Base-by-base conservation (phyloP, 2,888 invertebrate species). In the Melolontha melolontha region DNA sequence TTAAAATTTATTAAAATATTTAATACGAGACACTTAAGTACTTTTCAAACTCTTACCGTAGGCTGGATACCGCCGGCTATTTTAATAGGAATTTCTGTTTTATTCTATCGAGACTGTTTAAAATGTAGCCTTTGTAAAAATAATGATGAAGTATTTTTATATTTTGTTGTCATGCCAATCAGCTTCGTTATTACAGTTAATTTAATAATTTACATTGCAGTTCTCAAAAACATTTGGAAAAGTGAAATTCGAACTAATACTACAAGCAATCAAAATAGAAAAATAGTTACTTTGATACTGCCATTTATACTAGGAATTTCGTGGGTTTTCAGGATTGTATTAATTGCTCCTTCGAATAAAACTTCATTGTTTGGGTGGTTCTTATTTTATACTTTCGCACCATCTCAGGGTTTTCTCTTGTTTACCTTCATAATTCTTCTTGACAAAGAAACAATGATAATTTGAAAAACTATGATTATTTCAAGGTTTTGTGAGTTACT, bases 251-350 rank as follows among this genome's bases (percentile, higher is more conserved):
- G 44, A 34, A 11, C 16, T 14, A 14, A 62, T 10, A 47, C 16
- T 14, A 11, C 16, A 1, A 47, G 11, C 10, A 29, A 44, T 16
- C 10, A 14, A 6, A 47, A 14, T 2, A 47, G 34, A 14, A 62
- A 62, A 17, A 29, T 29, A 16, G 59, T 44, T 7, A 14, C 34
- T 5, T 5, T 62, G 11, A 14, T 62, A 5, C 17, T 62, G 11
- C 14, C 59, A 2, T 62, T 62, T n/a, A 47, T 62, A 16, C 39
- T 62, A 34, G 47, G 59, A 11, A 29, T 62, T 34, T 62, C 59
- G 0, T 62, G 59, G 59, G 47, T 47, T 16, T 62, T 62, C 34
- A 62, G 47, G 34, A 47, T 62, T 7, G 34, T 47, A 12, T 59
- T 59, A 5, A 59, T 59, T 29, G 27, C 29, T 10, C 59, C 59